Percentiles rank a stretch among this genome's conserved stretches.
Conservation (phyloP, 2,113 vertebrate species). For the Ceratotherium simum region DNA sequence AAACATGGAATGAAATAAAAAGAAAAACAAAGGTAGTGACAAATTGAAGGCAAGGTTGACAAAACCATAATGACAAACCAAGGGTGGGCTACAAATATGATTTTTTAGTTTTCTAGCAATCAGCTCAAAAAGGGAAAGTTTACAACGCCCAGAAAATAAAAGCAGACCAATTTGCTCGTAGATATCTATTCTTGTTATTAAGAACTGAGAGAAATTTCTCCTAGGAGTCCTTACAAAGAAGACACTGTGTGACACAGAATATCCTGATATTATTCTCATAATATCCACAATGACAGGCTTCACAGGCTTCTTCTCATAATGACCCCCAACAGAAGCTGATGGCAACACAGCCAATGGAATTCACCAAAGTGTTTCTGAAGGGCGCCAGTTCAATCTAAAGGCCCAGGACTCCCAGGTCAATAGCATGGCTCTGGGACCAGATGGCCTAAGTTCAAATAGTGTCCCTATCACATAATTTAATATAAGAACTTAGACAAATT, state of each 20-base stretch:
- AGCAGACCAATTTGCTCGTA: not conserved
- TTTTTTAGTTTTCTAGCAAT: not conserved
- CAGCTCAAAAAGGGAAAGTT: not conserved
- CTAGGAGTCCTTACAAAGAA: not conserved
- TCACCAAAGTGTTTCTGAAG: not conserved
- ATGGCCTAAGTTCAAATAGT: not conserved
- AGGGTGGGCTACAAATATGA: not conserved
- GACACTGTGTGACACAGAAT: not conserved
- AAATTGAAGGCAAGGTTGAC: slow-evolving; percentile 11
- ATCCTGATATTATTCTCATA: not conserved
- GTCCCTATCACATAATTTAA: no score
- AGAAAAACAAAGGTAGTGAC: not conserved
- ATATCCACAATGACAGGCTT: not conserved
- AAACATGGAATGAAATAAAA: slow-evolving; percentile 28
- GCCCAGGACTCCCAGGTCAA: not conserved
- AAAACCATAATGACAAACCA: not conserved
- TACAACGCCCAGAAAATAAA: slow-evolving; percentile 13
- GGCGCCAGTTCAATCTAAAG: not conserved
- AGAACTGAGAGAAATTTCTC: slow-evolving; percentile 11
- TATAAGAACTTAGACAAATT: not conserved
- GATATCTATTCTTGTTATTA: not conserved
- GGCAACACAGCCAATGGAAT: not conserved
- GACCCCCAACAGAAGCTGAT: not conserved
- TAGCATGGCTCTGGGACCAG: not conserved
- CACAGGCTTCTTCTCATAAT: not conserved